phyloP scores from a whole-genome alignment of 2,888 invertebrate genomes.

The Pristionchus maxplancki region DNA sequence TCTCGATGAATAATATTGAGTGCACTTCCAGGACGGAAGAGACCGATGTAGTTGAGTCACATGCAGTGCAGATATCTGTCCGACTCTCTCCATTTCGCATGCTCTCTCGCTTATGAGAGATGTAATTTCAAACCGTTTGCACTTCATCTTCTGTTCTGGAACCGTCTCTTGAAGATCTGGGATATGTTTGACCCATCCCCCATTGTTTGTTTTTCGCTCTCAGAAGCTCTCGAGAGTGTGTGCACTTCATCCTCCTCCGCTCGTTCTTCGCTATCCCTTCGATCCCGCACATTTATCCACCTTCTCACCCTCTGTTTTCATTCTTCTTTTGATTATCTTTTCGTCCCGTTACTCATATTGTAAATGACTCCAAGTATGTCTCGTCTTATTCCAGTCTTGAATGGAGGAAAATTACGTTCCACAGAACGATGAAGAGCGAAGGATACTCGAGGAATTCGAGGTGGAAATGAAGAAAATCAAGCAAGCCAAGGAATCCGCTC shows the following conservation, averaged over 20 bases:
- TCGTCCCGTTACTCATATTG: not conserved
- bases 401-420: slow-evolving; percentile 4
- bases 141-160: not conserved
- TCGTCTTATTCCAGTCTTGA: not conserved
- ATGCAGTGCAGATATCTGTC: too few relatives aligned
- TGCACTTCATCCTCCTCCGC: not conserved
- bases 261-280: not conserved
- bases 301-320: not conserved
- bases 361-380: not conserved
- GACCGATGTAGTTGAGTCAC: too few relatives aligned
- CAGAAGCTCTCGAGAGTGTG: slow-evolving; percentile 16
- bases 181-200: not conserved
- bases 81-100: too few relatives aligned
- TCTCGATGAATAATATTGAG: too few relatives aligned
- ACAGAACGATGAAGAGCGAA: not conserved
- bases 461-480: not conserved
- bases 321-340: not conserved
- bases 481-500: not conserved
- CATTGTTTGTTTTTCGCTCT: slow-evolving; percentile 36
- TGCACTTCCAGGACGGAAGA: too few relatives aligned
- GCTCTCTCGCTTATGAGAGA: too few relatives aligned
- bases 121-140: not conserved
- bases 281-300: slow-evolving; percentile 1
- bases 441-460: not conserved
- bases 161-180: not conserved